A percentile compares a stretch with the other conserved stretches of the same genome.
phyloP scores from a whole-genome alignment of 1,140 invertebrate genomes.

The Grapholita molesta region DNA sequence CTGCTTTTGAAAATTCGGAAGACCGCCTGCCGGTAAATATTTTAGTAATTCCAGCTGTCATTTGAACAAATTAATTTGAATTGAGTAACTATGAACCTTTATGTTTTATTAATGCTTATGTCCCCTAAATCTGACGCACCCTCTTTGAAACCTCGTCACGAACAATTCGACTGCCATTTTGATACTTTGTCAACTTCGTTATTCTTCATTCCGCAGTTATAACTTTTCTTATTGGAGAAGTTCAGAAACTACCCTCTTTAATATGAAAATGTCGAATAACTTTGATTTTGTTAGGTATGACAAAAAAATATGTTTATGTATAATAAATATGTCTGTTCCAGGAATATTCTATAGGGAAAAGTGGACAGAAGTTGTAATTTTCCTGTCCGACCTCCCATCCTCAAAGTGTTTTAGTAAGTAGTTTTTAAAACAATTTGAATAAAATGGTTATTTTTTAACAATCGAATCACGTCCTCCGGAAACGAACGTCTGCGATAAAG shows the following conservation, averaged over 20 bases:
- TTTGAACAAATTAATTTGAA: neutral
- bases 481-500: conserved; percentile 4
- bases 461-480: conserved; percentile 4
- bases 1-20: neutral
- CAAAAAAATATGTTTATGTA: neutral
- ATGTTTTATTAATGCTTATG: neutral
- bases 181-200: neutral
- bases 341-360: neutral
- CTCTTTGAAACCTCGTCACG: neutral
- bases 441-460: neutral
- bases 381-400: neutral
- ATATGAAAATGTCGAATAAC: neutral
- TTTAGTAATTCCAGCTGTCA: neutral
- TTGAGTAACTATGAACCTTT: neutral
- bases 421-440: neutral
- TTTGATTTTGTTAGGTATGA: neutral
- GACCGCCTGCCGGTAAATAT: neutral
- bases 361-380: neutral
- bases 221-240: neutral
- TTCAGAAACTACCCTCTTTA: neutral
- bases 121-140: conserved; percentile 6
- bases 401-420: too few relatives aligned
- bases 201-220: neutral
- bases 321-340: too few relatives aligned
- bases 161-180: neutral